These are phyloP conservation scores for Centruroides sculpturatus DNA, from an alignment of 1,140 invertebrate genomes.

Conservation along the genomic window DNA sequence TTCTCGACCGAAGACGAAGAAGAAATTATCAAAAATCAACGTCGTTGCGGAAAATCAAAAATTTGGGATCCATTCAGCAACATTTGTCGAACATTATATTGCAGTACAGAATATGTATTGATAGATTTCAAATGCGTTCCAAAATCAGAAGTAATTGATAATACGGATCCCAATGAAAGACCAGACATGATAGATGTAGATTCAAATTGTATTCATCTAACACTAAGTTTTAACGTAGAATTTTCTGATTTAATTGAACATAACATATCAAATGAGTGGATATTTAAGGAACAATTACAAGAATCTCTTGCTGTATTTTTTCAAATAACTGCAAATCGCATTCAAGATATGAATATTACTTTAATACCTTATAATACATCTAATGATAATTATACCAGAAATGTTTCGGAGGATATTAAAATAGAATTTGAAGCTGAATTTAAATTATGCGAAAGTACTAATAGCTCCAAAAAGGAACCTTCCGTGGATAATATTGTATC, in stretches of 20 bases:
- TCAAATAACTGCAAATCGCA: background rate
- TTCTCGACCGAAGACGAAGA: constrained; percentile 11
- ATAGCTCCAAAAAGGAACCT: constrained; percentile 2
- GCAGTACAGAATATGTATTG: constrained; percentile 10
- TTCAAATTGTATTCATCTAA: constrained; percentile 3
- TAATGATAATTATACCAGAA: background rate
- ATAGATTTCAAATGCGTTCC: constrained; percentile 12
- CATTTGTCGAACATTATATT: constrained; percentile 11
- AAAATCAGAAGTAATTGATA: background rate
- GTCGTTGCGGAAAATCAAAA: background rate
- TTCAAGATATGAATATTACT: background rate
- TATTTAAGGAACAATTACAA: background rate
- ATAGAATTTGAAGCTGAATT: constrained; percentile 6
- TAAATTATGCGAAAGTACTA: background rate
- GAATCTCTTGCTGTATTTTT: background rate
- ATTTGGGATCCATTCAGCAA: constrained; percentile 17
- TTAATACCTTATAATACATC: background rate
- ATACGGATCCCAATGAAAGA: background rate
- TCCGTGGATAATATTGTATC: constrained; percentile 11
- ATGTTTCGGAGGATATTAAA: background rate
- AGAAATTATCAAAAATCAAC: constrained; percentile 2
- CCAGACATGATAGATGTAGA: background rate
- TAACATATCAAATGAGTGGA: background rate
- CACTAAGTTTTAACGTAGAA: constrained; percentile 4
- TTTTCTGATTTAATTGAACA: constrained; percentile 2